These are phyloP conservation scores for Eupithecia subfuscata DNA, from an alignment of 2,888 invertebrate species.

Conservation along the genomic window DNA sequence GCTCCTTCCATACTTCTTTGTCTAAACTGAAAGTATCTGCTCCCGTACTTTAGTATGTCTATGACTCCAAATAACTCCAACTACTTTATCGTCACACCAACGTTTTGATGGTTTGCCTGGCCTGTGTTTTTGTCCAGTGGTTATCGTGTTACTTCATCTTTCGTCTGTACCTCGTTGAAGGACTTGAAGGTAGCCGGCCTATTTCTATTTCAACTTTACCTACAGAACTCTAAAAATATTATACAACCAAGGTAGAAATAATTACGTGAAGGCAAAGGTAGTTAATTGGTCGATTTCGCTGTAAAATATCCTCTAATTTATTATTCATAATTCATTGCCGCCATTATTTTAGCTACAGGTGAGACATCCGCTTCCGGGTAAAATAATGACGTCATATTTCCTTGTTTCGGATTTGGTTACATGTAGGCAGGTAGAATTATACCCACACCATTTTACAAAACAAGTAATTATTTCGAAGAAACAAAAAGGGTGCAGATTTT, in stretches of 20 bases:
- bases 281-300: slow-evolving; percentile 9
- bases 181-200: too few relatives aligned
- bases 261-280: neutral
- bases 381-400: slow-evolving; percentile 14
- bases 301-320: slow-evolving; percentile 27
- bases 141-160: too few relatives aligned
- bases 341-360: slow-evolving; percentile 10
- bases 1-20: too few relatives aligned
- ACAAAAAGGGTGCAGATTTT: neutral
- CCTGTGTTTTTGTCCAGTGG: too few relatives aligned
- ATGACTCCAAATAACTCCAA: too few relatives aligned
- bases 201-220: neutral
- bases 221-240: neutral
- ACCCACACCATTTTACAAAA: neutral
- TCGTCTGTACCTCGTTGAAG: too few relatives aligned
- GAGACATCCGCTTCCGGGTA: slow-evolving; percentile 16
- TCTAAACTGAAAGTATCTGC: too few relatives aligned
- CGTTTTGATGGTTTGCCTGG: too few relatives aligned
- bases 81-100: too few relatives aligned
- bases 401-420: neutral
- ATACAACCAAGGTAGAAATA: neutral
- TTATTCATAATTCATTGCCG: slow-evolving; percentile 27
- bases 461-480: neutral
- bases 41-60: too few relatives aligned
- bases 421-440: neutral